Conservation (phyloP, 1,140 invertebrate species). For the Papilio polytes region DNA sequence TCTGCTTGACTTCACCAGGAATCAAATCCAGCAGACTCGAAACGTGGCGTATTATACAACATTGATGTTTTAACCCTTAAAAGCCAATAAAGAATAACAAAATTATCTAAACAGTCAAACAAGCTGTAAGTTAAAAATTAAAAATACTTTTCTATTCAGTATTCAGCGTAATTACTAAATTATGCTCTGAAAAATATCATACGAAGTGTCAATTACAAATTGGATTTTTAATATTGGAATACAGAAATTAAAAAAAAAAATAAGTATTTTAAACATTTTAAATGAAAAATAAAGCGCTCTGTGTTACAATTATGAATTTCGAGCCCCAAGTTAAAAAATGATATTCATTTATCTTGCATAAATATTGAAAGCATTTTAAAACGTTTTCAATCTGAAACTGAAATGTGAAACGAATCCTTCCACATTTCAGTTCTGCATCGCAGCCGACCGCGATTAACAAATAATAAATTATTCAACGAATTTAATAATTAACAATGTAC, state of each 20-base stretch:
- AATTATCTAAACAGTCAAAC: background rate
- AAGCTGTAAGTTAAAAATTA: background rate
- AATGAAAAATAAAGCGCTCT: background rate
- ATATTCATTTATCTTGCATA: slow-evolving; percentile 21
- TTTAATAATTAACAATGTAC: background rate
- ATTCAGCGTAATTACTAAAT: background rate
- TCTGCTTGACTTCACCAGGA: slow-evolving; percentile 71
- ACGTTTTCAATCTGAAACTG: slow-evolving; percentile 26
- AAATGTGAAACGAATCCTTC: background rate
- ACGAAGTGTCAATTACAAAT: background rate
- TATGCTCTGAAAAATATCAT: background rate
- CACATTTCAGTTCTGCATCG: slow-evolving; percentile 18
- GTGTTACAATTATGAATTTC: background rate
- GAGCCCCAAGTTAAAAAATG: background rate
- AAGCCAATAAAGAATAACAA: slow-evolving; percentile 29
- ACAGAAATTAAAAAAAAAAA: background rate
- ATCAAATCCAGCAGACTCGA: slow-evolving; percentile 62
- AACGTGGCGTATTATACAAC: slow-evolving; percentile 60
- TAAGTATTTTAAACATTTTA: background rate
- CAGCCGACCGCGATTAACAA: slow-evolving; percentile 7
- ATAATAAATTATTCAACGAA: slow-evolving; percentile 20
- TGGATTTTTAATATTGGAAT: background rate
- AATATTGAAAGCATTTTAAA: slow-evolving; percentile 25
- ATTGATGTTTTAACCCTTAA: slow-evolving; percentile 38
- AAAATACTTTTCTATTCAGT: background rate